A percentile compares a stretch with the other conserved stretches of the same genome.
phyloP scores from a whole-genome alignment of 2,113 vertebrate genomes.

The Copsychus sechellarum region DNA sequence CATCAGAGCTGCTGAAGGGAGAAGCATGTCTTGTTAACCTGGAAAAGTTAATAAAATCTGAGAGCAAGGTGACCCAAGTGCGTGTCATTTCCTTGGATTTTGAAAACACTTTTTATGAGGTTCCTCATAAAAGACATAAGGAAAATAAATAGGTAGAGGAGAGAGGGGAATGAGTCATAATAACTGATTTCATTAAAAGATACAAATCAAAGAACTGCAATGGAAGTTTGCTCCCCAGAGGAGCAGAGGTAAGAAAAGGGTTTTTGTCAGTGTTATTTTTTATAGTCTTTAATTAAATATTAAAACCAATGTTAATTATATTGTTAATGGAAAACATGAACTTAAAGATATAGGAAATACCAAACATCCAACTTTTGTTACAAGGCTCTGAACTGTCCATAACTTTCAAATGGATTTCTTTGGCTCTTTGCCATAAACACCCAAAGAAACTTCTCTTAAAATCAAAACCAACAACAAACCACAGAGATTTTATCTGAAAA shows the following conservation, averaged over 20 bases:
- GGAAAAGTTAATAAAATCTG: background rate
- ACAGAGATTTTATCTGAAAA: background rate
- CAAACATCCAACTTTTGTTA: background rate
- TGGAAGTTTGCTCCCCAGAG: background rate
- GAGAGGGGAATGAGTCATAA: background rate
- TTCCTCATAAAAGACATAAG: background rate
- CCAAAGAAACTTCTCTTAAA: background rate
- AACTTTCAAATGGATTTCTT: background rate
- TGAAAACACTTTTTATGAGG: background rate
- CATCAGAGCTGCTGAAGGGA: background rate
- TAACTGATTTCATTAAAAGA: background rate
- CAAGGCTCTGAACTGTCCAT: background rate
- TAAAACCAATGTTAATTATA: background rate
- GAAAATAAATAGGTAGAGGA: background rate
- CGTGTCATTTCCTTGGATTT: background rate
- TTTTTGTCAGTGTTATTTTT: background rate
- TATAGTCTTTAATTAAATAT: background rate
- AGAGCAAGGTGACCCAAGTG: slow-evolving; percentile 7
- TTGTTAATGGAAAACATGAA: background rate
- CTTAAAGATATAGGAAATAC: background rate
- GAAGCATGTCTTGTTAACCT: background rate
- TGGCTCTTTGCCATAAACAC: background rate
- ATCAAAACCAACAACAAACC: background rate
- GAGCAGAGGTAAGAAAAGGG: background rate
- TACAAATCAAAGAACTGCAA: background rate